Base-by-base conservation (phyloP, 2,797 vertebrate species). In the Iguana delicatissima region DNA sequence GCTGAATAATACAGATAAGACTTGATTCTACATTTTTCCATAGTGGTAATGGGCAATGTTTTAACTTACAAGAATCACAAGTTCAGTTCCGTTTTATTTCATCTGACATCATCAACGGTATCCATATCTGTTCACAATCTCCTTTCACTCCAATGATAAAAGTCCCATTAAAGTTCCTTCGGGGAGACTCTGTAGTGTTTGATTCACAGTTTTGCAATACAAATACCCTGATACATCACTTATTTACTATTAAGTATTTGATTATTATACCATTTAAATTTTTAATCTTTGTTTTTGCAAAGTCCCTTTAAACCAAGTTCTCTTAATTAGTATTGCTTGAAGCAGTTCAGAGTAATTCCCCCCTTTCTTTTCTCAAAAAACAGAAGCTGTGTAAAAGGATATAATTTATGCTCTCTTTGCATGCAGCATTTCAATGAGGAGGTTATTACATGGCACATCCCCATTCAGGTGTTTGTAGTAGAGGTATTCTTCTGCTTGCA, bases 391-490 rank as follows among this genome's bases (percentile, higher is more conserved):
- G 64, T 80, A 93, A 59, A 77, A 84, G 93, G 87, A 86, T 87
- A 84, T 90, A 87, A 93, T 95, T 98, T 96, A 99, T 89, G 99
- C 99, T 93, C 99, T 98, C 95, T 99, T 99, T 84, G 99, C 99
- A 80, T 99, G 99, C 96, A 99, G 97, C 99, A 99, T 99, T 96
- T 99, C 99, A 80, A 99, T 99, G 96, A 99, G 99, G 92, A 99
- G 98, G 97, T 99, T 99, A 95, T 99, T 99, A 96, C 99, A 99
- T 0, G 99, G 99, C 93, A 99, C 99, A 29, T 99, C 99, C n/a
- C 99, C 99, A 0, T 99, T 99, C 96, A 99, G 98, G 97, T 99
- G 99, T 97, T 99, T 99, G 97, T 99, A 99, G 95, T 99, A 99
- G 89, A 99, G 98, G 97, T 99, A 99, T 96, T 99, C 99, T 97